Conservation (phyloP, 2,113 vertebrate genomes). For the Struthio camelus region DNA sequence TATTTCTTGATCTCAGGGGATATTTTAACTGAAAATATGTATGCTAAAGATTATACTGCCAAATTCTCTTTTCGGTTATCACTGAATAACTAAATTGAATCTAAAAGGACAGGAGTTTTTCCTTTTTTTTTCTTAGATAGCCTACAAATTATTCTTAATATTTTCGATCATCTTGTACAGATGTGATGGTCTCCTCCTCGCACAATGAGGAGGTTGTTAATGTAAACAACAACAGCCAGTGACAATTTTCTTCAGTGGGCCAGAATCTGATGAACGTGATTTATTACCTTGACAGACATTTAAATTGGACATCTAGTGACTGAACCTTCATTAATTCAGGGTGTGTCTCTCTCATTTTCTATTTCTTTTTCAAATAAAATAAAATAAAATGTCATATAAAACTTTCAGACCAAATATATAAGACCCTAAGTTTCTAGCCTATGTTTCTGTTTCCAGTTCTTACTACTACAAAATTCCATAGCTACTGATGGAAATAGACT, state of each 20-base stretch:
- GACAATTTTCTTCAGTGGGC: background rate
- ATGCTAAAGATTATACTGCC: background rate
- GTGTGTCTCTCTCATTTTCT: background rate
- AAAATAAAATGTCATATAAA: background rate
- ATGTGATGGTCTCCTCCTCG: background rate
- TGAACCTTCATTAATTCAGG: background rate
- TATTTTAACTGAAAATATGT: conserved; percentile 4
- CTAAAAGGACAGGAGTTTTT: background rate
- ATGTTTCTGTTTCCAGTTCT: background rate
- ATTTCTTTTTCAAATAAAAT: background rate
- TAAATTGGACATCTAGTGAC: background rate
- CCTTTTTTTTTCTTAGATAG: background rate
- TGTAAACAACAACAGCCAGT: background rate
- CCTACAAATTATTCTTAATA: background rate
- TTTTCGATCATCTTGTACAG: background rate
- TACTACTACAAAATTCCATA: background rate
- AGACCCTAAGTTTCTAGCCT: background rate
- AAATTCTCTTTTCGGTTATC: background rate
- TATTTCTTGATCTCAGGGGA: conserved; percentile 17
- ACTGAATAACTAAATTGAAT: background rate
- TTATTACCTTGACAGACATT: background rate
- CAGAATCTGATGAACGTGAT: background rate
- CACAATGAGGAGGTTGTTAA: background rate
- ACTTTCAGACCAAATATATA: background rate
- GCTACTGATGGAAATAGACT: background rate